These are phyloP conservation scores for Urocyon cinereoargenteus DNA, from an alignment of 2,797 vertebrate species.

Conservation along the genomic window DNA sequence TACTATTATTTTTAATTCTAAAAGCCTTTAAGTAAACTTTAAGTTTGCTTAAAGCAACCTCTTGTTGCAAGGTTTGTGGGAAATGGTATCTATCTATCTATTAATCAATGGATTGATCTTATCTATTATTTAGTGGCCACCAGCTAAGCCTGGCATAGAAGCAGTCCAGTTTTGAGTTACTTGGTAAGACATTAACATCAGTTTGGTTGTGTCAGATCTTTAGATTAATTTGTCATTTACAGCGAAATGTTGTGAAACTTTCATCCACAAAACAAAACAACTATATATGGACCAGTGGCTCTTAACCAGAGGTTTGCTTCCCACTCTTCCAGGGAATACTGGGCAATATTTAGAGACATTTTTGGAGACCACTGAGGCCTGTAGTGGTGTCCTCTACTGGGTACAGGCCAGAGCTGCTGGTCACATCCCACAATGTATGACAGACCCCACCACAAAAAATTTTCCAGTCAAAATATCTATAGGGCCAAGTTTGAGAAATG, in stretches of 20 bases:
- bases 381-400: not conserved
- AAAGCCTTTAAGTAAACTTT: not conserved
- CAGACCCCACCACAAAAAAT: not conserved
- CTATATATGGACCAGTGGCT: not conserved
- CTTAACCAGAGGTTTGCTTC: not conserved
- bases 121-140: not conserved
- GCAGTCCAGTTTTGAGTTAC: not conserved
- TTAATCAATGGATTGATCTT: not conserved
- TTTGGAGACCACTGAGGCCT: not conserved
- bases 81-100: not conserved
- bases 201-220: not conserved
- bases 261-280: not conserved
- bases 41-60: not conserved
- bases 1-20: not conserved
- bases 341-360: not conserved
- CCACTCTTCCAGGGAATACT: not conserved
- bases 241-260: constrained; percentile 14
- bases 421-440: not conserved
- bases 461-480: not conserved
- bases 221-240: not conserved
- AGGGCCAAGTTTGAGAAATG: not conserved
- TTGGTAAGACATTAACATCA: not conserved
- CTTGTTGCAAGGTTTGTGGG: not conserved
- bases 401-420: not conserved
- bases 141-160: not conserved